phyloP scores from a whole-genome alignment of 2,797 vertebrate species.

The Telmatherina bonti region DNA sequence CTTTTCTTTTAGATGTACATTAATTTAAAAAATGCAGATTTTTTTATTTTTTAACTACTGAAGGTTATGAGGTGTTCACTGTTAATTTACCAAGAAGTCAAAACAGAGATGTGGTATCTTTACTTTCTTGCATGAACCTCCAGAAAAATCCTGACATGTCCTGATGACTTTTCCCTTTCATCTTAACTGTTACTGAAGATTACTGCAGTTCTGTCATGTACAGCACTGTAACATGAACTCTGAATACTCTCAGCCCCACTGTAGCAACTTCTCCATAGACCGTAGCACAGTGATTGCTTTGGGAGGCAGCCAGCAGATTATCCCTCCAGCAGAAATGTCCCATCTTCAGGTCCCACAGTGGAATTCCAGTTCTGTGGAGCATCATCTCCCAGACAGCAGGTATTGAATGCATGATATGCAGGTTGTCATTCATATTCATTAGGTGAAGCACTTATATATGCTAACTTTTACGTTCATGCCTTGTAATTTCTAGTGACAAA shows the following conservation, averaged over 20 bases:
- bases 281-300: conserved; percentile 57
- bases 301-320: conserved; percentile 62
- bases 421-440: not conserved
- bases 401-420: conserved; percentile 3
- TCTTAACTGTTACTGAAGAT: not conserved
- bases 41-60: too few relatives aligned
- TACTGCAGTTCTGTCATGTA: conserved; percentile 33
- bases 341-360: conserved; percentile 51
- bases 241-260: conserved; percentile 73
- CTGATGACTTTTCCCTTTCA: too few relatives aligned
- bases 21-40: too few relatives aligned
- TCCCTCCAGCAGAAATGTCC: conserved; percentile 37
- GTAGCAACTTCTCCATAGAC: conserved; percentile 73
- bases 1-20: too few relatives aligned
- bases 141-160: too few relatives aligned
- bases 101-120: too few relatives aligned
- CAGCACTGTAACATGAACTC: conserved; percentile 58
- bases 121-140: too few relatives aligned
- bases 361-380: conserved; percentile 39
- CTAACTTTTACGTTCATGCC: conserved; percentile 5
- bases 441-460: not conserved
- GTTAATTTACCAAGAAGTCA: too few relatives aligned
- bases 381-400: conserved; percentile 61
- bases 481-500: conserved; percentile 62
- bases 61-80: too few relatives aligned